Evolutionary conservation across 2,113 vertebrate genomes (phyloP).

Genomic region (Channa argus): DNA sequence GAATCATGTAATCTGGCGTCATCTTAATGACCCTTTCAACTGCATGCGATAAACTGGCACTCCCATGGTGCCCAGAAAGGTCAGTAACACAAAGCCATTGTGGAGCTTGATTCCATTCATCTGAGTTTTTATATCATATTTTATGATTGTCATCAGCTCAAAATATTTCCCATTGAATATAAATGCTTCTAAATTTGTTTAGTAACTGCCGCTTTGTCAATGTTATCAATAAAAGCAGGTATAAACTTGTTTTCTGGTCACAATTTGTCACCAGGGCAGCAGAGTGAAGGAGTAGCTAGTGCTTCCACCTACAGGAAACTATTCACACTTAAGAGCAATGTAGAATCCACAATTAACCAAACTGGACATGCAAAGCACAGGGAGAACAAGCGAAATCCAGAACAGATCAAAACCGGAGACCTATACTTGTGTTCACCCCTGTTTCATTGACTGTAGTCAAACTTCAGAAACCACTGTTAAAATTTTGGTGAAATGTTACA

Average conservation of each 20-base stretch:
- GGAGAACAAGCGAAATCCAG: too few relatives aligned
- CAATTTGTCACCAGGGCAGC: too few relatives aligned
- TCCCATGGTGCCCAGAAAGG: slow-evolving; percentile 10
- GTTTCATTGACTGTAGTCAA: too few relatives aligned
- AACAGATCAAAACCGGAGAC: too few relatives aligned
- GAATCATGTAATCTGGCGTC: not conserved
- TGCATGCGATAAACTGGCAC: not conserved
- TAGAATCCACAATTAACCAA: too few relatives aligned
- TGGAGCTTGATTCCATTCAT: not conserved
- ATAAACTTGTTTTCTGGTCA: not conserved
- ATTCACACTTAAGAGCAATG: too few relatives aligned
- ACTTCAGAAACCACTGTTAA: too few relatives aligned
- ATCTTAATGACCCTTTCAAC: not conserved
- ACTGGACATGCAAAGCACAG: too few relatives aligned
- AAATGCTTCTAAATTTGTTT: slow-evolving; percentile 4
- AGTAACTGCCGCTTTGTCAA: not conserved
- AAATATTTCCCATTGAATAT: not conserved
- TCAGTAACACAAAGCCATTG: slow-evolving; percentile 7
- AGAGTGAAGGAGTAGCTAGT: too few relatives aligned
- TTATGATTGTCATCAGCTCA: slow-evolving; percentile 5
- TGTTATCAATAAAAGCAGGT: not conserved
- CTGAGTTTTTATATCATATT: not conserved
- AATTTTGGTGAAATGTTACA: too few relatives aligned
- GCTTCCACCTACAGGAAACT: too few relatives aligned
- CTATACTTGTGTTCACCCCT: too few relatives aligned